Base-by-base conservation (phyloP, 2,113 vertebrate species). In the Mus spicilegus region DNA sequence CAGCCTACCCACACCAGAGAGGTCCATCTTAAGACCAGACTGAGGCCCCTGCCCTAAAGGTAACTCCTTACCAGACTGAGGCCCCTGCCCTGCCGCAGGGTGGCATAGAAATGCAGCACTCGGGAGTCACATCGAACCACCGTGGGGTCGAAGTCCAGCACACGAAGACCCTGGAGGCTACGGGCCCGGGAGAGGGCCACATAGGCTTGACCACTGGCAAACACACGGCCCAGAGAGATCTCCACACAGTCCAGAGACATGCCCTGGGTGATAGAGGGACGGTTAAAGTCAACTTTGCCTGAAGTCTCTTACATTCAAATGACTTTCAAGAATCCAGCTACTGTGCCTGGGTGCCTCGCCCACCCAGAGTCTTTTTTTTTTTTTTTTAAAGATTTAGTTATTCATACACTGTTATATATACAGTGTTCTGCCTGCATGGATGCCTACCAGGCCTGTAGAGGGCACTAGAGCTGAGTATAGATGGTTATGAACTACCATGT, bases 201-300 rank as follows among this genome's bases (percentile, higher is more conserved):
- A 0, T 99, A 99, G 3, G 99, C 99, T 98, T 99, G 99, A 3
- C 99, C 99, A 0, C 99, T 98, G 98, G 99, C 99, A 98, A 99
- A 99, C 88, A 99, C 99, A 0, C 99, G 99, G 0, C 99, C 98
- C 97, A 99, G 97, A 26, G 99, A 97, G 88, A 97, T 96, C 92
- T 98, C 97, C 90, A 97, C 97, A 0, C 97, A 97, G 39, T 97
- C 97, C 69, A 98, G 90, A 72, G 97, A 95, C 97, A 97, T 97
- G 85, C 97, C 97, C 96, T 98, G 54, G 36, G 49, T 49, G 70
- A 54, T 0, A 4, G 17, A 63, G 46, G 42, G 12, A 90, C 88
- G 78, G 76, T 16, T 13, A 70, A 30, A 93, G 46, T 24, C 84
- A 87, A 26, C 14, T 94, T 76, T 91, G 61, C 49, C 72, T 77